Base-by-base conservation (phyloP, 2,888 invertebrate genomes). In the Andrena flavipes region DNA sequence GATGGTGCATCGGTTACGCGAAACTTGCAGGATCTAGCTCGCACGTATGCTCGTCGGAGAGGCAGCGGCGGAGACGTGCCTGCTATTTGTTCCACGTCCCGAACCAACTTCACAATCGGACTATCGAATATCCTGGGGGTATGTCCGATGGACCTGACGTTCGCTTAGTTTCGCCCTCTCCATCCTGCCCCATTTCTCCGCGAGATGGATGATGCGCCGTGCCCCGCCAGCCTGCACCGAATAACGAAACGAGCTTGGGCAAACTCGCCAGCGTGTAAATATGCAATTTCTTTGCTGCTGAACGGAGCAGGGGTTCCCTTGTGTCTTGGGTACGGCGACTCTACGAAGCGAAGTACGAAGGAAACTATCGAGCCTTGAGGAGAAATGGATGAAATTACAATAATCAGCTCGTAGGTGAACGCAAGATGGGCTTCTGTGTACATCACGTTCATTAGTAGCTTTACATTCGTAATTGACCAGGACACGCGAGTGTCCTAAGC, bases 111-210 rank as follows among this genome's bases (percentile, higher is more conserved):
- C 65, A 35, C 72, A 73, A 87, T 80, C 80, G 82, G 82, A 75
- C 80, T 78, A 85, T 87, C 87, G 86, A 82, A 85, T 85, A 87
- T 85, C 86, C 86, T 80, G 80, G 68, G 83, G 80, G 76, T 79
- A 87, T 54, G 82, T 85, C 76, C 77, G 68, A 82, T 76, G 79
- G 75, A 77, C 60, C 85, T 82, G 85, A 86, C 87, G 82, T 79
- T 80, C 84, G 87, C 84, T 84, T 77, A 79, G 82, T 79, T 72
- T 79, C 87, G 23, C 33, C 42, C 60, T 8, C 51, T 49, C 26
- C 30, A 35, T 63, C 71, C 42, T 30, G 56, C 54, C 64, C 82
- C 54, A 56, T 78, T 78, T 72, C 74, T 30, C 30, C 70, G 5
- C 60, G 65, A 68, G 78, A 84, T 69, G 68, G 78, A 82, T 82